Base-by-base conservation (phyloP, 2,797 vertebrate species). In the Apodemus agrarius region DNA sequence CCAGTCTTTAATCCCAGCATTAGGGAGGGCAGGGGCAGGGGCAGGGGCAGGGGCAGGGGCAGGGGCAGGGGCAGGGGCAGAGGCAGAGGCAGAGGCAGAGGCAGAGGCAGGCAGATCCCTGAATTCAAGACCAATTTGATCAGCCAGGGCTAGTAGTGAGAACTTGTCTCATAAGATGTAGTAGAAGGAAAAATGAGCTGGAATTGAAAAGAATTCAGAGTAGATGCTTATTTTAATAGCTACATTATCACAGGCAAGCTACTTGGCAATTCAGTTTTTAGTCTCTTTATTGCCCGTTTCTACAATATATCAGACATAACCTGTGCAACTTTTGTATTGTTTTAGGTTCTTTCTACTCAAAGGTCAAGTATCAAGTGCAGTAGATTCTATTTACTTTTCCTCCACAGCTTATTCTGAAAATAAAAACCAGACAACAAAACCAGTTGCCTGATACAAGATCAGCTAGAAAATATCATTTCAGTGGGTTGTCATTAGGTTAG, bases 311-410 rank as follows among this genome's bases (percentile, higher is more conserved):
- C 16, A 75, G 78, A 93, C 92, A 86, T 57, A 72, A 87, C 6
- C 9, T 69, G 16, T 57, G 59, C 13, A 85, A 75, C 74, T 8
- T 79, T 67, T 85, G 57, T 11, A 78, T 80, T 43, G 3, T 74
- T 61, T 82, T 89, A 92, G 29, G 65, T 69, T 93, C 92, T 74
- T 95, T 90, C 79, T 24, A 76, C 81, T 92, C 75, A 96, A 84
- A 12, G 37, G 29, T 52, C 40, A 90, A 72, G 14, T 40, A 72
- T 26, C 31, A 97, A 80, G 49, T 84, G 83, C 54, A 46, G 34
- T 4, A 40, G 10, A 37, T 81, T 94, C 34, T 81, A 78, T 89
- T 92, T 59, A 90, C 54, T 88, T 96, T 10, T 74, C 29, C 61
- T 54, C 74, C 49, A 88, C 6, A 87, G 49, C 21, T 85, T 95